Percentiles rank a stretch among this genome's conserved stretches.
phyloP scores from a whole-genome alignment of 2,113 vertebrate species.

The Neolamprologus fasciatus region DNA sequence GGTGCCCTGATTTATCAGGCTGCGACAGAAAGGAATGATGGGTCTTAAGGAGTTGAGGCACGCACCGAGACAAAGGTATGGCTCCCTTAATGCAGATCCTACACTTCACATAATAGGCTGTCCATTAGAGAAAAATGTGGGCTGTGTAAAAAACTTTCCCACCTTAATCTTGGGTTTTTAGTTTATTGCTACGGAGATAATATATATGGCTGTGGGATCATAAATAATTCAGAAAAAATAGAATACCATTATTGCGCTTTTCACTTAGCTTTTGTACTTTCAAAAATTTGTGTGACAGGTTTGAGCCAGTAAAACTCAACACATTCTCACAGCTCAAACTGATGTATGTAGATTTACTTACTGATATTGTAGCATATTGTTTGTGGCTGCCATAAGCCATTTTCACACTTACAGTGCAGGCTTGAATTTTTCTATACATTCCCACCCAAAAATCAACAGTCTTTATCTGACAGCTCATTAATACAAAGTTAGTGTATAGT shows the following conservation, averaged over 20 bases:
- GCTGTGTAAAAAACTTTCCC: neutral
- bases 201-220: neutral
- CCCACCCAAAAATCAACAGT: fast-evolving
- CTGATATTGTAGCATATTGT: neutral
- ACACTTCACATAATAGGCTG: conserved; percentile 10
- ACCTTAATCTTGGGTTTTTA: neutral
- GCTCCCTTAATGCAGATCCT: conserved; percentile 23
- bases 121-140: conserved; percentile 15
- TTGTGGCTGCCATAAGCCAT: neutral
- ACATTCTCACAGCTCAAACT: neutral
- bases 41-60: conserved; percentile 35
- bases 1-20: conserved; percentile 62
- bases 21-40: conserved; percentile 49
- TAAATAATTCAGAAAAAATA: neutral
- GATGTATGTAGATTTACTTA: neutral
- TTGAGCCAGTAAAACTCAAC: neutral
- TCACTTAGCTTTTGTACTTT: neutral
- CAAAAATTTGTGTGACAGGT: neutral
- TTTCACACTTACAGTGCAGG: neutral
- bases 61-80: conserved; percentile 18
- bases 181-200: neutral
- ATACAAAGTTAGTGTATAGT: neutral
- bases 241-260: neutral
- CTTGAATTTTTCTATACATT: neutral
- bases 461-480: neutral